A percentile compares a stretch with the other conserved stretches of the same genome.
phyloP scores from a whole-genome alignment of 2,888 invertebrate species.

The Trichogramma evanescens region DNA sequence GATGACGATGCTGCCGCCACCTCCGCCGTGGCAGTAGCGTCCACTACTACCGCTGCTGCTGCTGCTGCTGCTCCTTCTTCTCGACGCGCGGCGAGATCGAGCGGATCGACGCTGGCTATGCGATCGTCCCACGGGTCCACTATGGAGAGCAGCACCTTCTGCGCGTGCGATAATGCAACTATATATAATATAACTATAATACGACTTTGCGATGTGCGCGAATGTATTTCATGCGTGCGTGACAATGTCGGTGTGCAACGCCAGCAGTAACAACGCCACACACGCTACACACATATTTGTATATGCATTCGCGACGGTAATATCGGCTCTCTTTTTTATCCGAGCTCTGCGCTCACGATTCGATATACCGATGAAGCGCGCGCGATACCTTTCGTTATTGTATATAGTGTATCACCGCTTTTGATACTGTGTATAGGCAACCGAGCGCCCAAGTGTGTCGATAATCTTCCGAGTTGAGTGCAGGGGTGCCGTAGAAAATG shows the following conservation, averaged over 20 bases:
- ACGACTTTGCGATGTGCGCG: not conserved
- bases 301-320: too few relatives aligned
- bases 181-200: not conserved
- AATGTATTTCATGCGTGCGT: not conserved
- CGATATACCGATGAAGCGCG: too few relatives aligned
- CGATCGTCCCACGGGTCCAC: conserved; percentile 44
- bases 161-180: conserved; percentile 11
- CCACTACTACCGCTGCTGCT: not conserved
- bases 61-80: conserved; percentile 25
- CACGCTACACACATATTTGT: too few relatives aligned
- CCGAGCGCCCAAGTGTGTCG: too few relatives aligned
- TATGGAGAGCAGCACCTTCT: conserved; percentile 42
- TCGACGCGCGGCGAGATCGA: conserved; percentile 35
- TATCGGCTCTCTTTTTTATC: too few relatives aligned
- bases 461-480: too few relatives aligned
- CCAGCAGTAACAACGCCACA: not conserved
- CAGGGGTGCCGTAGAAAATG: too few relatives aligned
- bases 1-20: not conserved
- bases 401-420: too few relatives aligned
- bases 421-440: too few relatives aligned
- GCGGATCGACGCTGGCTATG: conserved; percentile 43
- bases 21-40: not conserved
- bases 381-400: too few relatives aligned
- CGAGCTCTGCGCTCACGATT: too few relatives aligned
- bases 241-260: not conserved